Base-by-base conservation (phyloP, 92 coral and sea anemone genomes). In the Isaurus tuberculatus region DNA sequence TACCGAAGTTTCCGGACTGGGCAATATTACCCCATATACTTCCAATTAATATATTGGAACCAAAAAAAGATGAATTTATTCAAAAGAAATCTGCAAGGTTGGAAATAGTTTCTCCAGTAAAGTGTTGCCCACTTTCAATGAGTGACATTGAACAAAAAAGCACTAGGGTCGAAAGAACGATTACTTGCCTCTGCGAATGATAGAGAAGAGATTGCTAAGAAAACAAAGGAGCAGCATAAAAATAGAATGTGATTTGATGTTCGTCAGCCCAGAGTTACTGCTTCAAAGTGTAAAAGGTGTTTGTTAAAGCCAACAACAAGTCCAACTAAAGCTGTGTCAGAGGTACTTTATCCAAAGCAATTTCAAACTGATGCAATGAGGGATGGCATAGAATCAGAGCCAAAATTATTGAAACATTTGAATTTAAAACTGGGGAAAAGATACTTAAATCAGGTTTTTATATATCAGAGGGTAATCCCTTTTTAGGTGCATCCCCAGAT, bases 401-500 rank as follows among this genome's bases (percentile, higher is more conserved):
- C 71, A 85, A 73, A 32, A 28, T 57, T 73, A 77, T 74, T 32
- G n/a, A 84, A 27, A 37, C 27, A 55, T 84, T 72, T 75, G 63
- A 75, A 29, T 33, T 51, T 72, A 72, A 55, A 70, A 84, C 88
- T 57, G 88, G 88, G 27, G 25, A n/a, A n/a, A 74, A 40, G 46
- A 40, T 40, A 40, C 46, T 40, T 40, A 40, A 40, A 40, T 70
- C 85, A 25, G 85, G 87, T 48, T 83, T 73, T 83, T 28, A 48
- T 33, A 40, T 83, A 70, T 83, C 85, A 27, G 68, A 71, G 70
- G 19, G 53, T 51, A 84, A 73, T 58, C 85, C 87, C 51, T 83
- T 70, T 48, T 64, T 81, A 15, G 80, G 80, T 22, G 83, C 83
- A 20, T 60, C 53, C 63, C 86, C 86, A 27, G 84, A 84, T 72